Base-by-base conservation (phyloP, 2,113 vertebrate species). In the Mustela nigripes region DNA sequence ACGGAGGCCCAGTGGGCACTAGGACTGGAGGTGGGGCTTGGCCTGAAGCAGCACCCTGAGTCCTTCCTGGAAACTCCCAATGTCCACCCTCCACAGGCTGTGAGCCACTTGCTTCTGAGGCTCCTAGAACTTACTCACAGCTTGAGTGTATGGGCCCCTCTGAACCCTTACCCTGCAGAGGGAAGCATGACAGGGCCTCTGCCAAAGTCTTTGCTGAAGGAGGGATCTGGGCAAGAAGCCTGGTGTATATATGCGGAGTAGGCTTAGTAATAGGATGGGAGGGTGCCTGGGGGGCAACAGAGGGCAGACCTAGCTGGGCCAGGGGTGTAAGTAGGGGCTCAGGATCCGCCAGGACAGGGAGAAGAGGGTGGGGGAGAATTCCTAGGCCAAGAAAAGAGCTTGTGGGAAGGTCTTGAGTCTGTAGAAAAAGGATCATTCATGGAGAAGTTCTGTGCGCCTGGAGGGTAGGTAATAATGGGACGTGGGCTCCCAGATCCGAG, bases 61-160 rank as follows among this genome's bases (percentile, higher is more conserved):
- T 4, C 50, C 56, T 42, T 24, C 28, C 89, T 81, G 36, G 31
- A 81, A 79, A 21, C 19, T 48, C 22, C 4, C 22, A 6, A 48
- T 50, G 8, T 58, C 22, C 1, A 1, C 62, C 74, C 15, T 87
- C 24, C 67, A 5, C 1, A 1, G 14, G 63, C 56, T 71, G 33
- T 48, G n/a, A 48, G 22, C 53, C 0, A 0, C 78, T 53, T 63
- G 60, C 56, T 39, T 21, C 11, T 8, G 19, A 28, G 26, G 31
- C 39, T 73, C 28, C 76, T 26, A 50, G 74, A 45, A 33, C 73
- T 80, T 15, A 16, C 58, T 11, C 4, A 0, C 48, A 28, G 36
- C 21, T 80, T 90, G 63, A 15, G 4, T 15, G 28, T 4, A 7
- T 4, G 33, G 74, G 45, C 33, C 26, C 50, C 36, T 48, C 15